phyloP scores from a whole-genome alignment of 2,888 invertebrate species.

The Drosophila demipolita region DNA sequence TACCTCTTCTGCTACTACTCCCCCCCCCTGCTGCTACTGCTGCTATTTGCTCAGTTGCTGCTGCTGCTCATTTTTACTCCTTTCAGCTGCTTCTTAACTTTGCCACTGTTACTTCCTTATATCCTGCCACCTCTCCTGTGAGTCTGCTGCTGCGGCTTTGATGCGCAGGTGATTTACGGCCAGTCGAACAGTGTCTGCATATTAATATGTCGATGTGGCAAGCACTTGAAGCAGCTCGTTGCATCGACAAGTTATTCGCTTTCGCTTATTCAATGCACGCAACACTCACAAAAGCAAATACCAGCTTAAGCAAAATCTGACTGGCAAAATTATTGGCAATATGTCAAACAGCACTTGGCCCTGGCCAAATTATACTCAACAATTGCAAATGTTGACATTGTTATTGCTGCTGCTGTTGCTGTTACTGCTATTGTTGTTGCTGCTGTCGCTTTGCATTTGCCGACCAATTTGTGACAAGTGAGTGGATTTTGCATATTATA shows the following conservation, averaged over 20 bases:
- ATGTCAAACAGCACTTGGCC: conserved; percentile 38
- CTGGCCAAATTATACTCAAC: conserved; percentile 49
- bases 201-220: conserved; percentile 62
- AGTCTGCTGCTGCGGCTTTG: conserved; percentile 39
- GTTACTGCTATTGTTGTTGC: not conserved
- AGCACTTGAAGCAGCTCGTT: conserved; percentile 2
- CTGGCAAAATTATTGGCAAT: conserved; percentile 47
- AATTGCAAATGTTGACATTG: conserved; percentile 41
- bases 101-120: conserved; percentile 1
- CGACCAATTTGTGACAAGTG: conserved; percentile 73
- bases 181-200: conserved; percentile 69
- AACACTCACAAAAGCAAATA: conserved; percentile 50
- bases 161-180: conserved; percentile 74
- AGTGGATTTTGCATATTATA: conserved; percentile 64
- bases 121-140: not conserved
- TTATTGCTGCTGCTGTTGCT: conserved; percentile 4
- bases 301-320: conserved; percentile 45
- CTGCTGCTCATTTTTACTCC: not conserved
- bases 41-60: not conserved
- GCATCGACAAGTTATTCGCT: conserved; percentile 10
- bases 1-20: not conserved
- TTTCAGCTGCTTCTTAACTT: conserved; percentile 1
- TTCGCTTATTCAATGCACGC: conserved; percentile 61
- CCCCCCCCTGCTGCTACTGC: not conserved
- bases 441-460: conserved; percentile 22